Conservation (phyloP, 2,113 vertebrate genomes). For the Mus spicilegus region DNA sequence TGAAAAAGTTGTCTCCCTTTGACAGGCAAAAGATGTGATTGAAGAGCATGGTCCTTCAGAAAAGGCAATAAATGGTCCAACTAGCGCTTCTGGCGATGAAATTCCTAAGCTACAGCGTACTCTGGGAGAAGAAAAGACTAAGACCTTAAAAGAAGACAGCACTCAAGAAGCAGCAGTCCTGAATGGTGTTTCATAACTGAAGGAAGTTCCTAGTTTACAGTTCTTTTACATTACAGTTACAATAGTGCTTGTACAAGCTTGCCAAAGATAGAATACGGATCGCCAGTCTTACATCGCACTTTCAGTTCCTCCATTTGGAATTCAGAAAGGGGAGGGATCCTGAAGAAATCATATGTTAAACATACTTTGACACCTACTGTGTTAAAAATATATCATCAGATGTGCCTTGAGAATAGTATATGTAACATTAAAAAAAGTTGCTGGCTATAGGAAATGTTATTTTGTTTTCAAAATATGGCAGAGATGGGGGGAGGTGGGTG, state of each 20-base stretch:
- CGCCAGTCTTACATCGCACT: conserved; percentile 95
- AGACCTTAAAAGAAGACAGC: conserved; percentile 88
- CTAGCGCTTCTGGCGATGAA: conserved; percentile 87
- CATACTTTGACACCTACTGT: conserved; percentile 93
- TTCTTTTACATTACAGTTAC: conserved; percentile 93
- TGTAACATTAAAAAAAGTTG: conserved; percentile 96
- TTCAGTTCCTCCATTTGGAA: conserved; percentile 95
- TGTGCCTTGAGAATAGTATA: conserved; percentile 99
- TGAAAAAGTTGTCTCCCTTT: conserved; percentile 72
- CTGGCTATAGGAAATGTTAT: conserved; percentile 96
- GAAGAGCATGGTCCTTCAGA: conserved; percentile 92
- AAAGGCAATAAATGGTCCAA: conserved; percentile 92
- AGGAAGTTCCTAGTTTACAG: conserved; percentile 91
- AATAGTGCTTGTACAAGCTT: conserved; percentile 99
- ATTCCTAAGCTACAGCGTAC: conserved; percentile 87
- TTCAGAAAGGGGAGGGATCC: conserved; percentile 93
- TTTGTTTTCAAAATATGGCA: conserved; percentile 93
- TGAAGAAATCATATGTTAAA: conserved; percentile 91
- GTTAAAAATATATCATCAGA: conserved; percentile 97
- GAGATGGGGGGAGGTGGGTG: conserved; percentile 86
- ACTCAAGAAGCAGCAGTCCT: conserved; percentile 92
- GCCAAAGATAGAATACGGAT: conserved; percentile 99
- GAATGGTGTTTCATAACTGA: conserved; percentile 97
- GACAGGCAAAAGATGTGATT: conserved; percentile 92
- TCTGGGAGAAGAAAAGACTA: conserved; percentile 89